These are phyloP conservation scores for Schizothorax lantsangensis DNA, from an alignment of 2,797 vertebrate species.

Conservation along the genomic window DNA sequence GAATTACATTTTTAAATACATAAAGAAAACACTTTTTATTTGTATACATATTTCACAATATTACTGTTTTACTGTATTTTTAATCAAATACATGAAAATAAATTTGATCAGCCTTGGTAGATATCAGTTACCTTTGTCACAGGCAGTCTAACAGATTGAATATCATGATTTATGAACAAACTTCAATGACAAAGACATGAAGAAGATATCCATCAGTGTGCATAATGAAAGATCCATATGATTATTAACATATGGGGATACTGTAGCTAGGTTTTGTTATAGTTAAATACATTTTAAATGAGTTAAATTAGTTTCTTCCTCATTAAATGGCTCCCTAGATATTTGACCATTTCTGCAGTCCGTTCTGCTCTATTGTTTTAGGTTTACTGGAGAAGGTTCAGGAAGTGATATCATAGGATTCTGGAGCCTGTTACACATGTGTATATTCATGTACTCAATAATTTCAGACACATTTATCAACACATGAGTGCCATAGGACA, in stretches of 20 bases:
- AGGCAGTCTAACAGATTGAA: background rate
- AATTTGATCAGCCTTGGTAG: background rate
- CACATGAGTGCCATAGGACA: constrained; percentile 5
- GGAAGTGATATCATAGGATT: constrained; percentile 26
- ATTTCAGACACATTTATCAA: constrained; percentile 24
- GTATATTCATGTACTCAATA: constrained; percentile 11
- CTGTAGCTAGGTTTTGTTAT: background rate
- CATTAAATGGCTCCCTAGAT: constrained; percentile 13
- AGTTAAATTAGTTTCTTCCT: constrained; percentile 33
- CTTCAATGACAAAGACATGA: background rate
- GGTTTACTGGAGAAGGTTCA: constrained; percentile 17
- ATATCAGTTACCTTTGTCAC: background rate
- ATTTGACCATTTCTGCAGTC: background rate
- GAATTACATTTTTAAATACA: background rate
- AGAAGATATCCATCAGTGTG: background rate
- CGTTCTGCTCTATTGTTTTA: background rate
- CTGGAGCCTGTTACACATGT: constrained; percentile 4
- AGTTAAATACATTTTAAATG: background rate
- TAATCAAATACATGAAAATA: background rate
- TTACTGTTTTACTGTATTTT: background rate
- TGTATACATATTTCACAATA: background rate
- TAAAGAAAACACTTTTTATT: background rate
- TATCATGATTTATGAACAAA: background rate
- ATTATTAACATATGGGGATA: background rate
- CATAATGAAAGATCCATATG: background rate